Percentiles rank a stretch among this genome's conserved stretches.
Evolutionary conservation across 2,797 vertebrate species (phyloP).

Genomic region (Tympanoctomys barrerae): DNA sequence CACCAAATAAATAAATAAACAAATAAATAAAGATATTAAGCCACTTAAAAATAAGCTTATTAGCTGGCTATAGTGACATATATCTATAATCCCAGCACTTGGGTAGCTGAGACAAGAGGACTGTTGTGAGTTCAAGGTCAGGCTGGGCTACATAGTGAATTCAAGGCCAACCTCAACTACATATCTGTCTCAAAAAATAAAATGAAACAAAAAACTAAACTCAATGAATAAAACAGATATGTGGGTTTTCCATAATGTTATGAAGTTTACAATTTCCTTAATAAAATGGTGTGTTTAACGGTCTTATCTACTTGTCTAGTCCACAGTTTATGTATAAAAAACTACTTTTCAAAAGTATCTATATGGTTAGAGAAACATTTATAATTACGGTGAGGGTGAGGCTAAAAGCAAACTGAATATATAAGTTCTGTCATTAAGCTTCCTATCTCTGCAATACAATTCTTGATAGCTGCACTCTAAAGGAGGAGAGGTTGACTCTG

Average conservation of each 20-base stretch:
- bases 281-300: constrained; percentile 21
- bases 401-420: neutral
- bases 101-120: neutral
- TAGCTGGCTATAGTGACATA: neutral
- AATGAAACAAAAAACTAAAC: neutral
- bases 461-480: neutral
- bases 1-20: too few relatives aligned
- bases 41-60: constrained; percentile 29
- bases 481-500: neutral
- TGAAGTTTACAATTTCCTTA: neutral
- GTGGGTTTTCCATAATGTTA: neutral
- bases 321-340: neutral
- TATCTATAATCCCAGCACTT: neutral
- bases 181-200: neutral
- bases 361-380: neutral
- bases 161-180: neutral
- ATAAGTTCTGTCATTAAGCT: neutral
- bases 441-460: neutral
- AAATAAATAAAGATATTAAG: too few relatives aligned
- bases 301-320: neutral
- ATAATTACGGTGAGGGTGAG: neutral
- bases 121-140: neutral
- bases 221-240: constrained; percentile 8
- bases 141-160: neutral
- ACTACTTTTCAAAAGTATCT: neutral